These are phyloP conservation scores for Argentina silus DNA, from an alignment of 2,797 vertebrate species.

Conservation along the genomic window DNA sequence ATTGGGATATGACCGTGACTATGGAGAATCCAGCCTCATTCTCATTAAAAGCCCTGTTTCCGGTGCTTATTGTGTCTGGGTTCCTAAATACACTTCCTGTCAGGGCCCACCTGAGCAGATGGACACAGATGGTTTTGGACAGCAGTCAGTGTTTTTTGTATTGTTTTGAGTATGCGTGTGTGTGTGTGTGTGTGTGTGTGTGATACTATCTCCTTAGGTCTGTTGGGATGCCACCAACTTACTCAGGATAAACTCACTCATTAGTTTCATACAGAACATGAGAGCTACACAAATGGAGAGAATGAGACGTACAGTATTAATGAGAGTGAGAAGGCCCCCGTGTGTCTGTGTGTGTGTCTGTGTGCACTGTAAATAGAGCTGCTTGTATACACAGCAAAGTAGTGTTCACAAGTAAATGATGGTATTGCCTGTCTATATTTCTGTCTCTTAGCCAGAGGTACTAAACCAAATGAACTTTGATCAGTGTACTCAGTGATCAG, in stretches of 20 bases:
- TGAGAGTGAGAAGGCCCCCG: too few species aligned
- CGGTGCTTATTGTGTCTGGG: constrained; percentile 1
- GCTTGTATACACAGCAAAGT: constrained; percentile 6
- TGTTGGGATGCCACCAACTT: too few species aligned
- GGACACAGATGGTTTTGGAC: neutral
- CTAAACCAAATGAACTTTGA: neutral
- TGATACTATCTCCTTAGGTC: too few species aligned
- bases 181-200: too few species aligned
- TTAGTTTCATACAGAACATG: too few species aligned
- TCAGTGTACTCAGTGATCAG: too few species aligned
- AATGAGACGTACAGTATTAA: too few species aligned
- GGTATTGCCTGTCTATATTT: neutral
- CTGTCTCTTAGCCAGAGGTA: neutral
- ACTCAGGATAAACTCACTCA: too few species aligned
- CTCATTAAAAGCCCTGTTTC: neutral
- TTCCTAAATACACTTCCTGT: neutral
- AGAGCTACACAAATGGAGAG: too few species aligned
- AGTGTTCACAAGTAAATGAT: neutral
- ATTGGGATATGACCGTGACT: neutral
- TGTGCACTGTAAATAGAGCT: constrained; percentile 4
- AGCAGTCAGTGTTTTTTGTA: too few species aligned
- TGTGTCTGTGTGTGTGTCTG: neutral
- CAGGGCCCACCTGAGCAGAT: neutral
- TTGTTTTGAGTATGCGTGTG: neutral
- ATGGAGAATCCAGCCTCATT: neutral